phyloP scores from a whole-genome alignment of 2,888 invertebrate genomes.

The Antitype chi region DNA sequence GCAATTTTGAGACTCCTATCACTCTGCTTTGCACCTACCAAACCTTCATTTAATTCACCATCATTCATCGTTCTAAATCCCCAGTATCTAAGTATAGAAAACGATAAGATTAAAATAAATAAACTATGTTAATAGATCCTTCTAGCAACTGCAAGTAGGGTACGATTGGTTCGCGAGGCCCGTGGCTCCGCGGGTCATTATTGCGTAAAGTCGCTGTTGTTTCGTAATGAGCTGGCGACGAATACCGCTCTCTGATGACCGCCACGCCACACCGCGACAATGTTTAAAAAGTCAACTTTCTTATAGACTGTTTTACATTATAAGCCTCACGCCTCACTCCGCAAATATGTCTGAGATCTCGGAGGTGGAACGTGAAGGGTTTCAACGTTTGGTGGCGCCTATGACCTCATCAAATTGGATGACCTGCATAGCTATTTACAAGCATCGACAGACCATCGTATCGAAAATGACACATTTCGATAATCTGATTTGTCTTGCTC shows the following conservation, averaged over 20 bases:
- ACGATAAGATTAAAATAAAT: slow-evolving; percentile 10
- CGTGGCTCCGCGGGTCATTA: slow-evolving; percentile 65
- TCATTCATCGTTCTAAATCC: neutral
- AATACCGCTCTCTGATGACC: slow-evolving; percentile 56
- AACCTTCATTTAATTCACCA: neutral
- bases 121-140: slow-evolving; percentile 54
- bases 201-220: slow-evolving; percentile 73
- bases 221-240: slow-evolving; percentile 68
- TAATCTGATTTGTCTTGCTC: too few relatives aligned
- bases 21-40: too few relatives aligned
- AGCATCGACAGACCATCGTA: too few relatives aligned
- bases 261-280: slow-evolving; percentile 22
- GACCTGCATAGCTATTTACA: too few relatives aligned
- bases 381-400: neutral
- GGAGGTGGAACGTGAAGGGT: neutral
- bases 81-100: neutral
- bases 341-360: neutral
- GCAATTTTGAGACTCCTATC: neutral
- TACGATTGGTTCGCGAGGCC: slow-evolving; percentile 50
- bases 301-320: slow-evolving; percentile 26
- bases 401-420: neutral
- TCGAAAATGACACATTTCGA: too few relatives aligned
- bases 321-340: neutral
- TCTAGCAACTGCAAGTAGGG: slow-evolving; percentile 55
- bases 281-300: slow-evolving; percentile 51